A percentile compares a stretch with the other conserved stretches of the same genome.
phyloP scores from a whole-genome alignment of 1,140 invertebrate species.

The Whitmania pigra region DNA sequence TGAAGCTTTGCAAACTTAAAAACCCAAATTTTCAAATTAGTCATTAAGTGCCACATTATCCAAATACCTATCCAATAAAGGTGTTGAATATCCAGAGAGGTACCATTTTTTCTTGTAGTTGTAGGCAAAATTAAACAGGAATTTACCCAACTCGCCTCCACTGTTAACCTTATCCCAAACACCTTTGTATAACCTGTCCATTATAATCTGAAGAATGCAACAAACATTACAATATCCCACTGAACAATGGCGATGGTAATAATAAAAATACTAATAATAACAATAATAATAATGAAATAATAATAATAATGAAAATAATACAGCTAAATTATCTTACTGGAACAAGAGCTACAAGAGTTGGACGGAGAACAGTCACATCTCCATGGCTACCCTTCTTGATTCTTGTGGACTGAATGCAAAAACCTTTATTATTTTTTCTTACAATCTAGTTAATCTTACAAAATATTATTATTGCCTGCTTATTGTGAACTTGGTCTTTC shows the following conservation, averaged over 20 bases:
- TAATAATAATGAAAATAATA: background rate
- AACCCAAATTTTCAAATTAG: background rate
- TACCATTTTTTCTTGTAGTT: slow-evolving; percentile 68
- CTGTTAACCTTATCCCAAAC: slow-evolving; percentile 78
- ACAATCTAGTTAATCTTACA: too few species aligned
- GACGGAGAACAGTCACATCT: slow-evolving; percentile 74
- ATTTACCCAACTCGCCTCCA: slow-evolving; percentile 58
- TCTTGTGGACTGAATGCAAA: slow-evolving; percentile 58
- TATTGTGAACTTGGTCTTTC: too few species aligned
- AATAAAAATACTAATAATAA: background rate
- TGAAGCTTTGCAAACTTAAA: background rate
- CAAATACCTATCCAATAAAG: slow-evolving; percentile 46
- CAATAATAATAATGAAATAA: background rate
- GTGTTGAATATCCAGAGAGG: slow-evolving; percentile 40
- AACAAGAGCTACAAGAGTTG: slow-evolving; percentile 88
- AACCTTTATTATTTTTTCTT: too few species aligned
- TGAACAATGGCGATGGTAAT: background rate
- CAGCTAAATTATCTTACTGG: slow-evolving; percentile 52
- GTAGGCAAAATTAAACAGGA: slow-evolving; percentile 74
- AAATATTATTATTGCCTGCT: too few species aligned
- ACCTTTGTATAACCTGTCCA: slow-evolving; percentile 87
- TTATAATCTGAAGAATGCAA: slow-evolving; percentile 55
- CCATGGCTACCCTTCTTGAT: slow-evolving; percentile 71
- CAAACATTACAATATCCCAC: background rate
- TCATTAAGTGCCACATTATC: background rate